phyloP scores from a whole-genome alignment of 2,797 vertebrate genomes.

The Gambelia wislizenii region DNA sequence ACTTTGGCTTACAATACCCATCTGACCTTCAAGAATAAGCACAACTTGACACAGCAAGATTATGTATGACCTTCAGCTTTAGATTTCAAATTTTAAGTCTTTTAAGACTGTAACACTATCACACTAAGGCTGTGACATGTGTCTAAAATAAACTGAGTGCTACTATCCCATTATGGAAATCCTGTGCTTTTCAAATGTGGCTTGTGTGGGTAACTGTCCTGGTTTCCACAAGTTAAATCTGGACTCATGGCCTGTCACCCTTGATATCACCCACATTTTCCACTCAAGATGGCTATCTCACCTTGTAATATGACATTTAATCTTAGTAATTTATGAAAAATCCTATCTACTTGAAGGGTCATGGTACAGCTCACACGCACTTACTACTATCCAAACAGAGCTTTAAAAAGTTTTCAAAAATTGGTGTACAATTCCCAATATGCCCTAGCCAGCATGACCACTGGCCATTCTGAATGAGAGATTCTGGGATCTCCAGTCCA shows the following conservation, averaged over 20 bases:
- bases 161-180: neutral
- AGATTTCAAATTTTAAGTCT: neutral
- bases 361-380: neutral
- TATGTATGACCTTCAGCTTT: neutral
- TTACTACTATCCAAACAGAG: neutral
- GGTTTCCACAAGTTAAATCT: neutral
- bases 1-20: neutral
- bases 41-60: neutral
- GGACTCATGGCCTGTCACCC: neutral
- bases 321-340: neutral
- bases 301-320: neutral
- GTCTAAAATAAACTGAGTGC: neutral
- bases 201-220: neutral
- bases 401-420: no score
- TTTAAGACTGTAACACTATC: neutral
- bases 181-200: neutral
- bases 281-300: neutral
- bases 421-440: no score
- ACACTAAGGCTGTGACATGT: no score
- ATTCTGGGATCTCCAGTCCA: no score
- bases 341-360: no score
- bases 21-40: neutral
- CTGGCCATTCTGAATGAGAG: no score
- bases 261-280: neutral
- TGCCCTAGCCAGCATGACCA: no score